Evolutionary conservation across 1,140 invertebrate species (phyloP).

Genomic region (Catajapyx aquilonaris): DNA sequence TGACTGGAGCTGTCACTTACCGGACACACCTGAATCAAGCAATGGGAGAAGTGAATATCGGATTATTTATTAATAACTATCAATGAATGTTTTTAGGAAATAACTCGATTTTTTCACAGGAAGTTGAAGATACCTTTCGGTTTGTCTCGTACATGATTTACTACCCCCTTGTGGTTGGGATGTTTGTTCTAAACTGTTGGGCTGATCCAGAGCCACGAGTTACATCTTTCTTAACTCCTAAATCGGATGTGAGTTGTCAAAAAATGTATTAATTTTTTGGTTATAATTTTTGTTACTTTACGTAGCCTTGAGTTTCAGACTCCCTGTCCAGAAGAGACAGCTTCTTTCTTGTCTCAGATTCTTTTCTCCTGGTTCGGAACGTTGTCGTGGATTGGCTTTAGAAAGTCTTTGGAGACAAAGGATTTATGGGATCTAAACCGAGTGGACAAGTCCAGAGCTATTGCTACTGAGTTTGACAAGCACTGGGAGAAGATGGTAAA

Average conservation of each 20-base stretch:
- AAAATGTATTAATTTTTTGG: no score
- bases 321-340: constrained; percentile 62
- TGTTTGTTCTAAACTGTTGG: constrained; percentile 63
- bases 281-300: no score
- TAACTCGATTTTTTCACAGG: no score
- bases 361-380: constrained; percentile 83
- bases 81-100: no score
- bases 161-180: constrained; percentile 43
- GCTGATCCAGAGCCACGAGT: constrained; percentile 46
- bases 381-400: constrained; percentile 62
- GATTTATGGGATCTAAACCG: constrained; percentile 83
- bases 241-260: no score
- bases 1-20: constrained; percentile 50
- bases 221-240: no score
- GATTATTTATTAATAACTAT: no score
- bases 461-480: constrained; percentile 67
- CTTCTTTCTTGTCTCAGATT: constrained; percentile 71
- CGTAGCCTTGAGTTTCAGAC: constrained; percentile 38
- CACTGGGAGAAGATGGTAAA: constrained; percentile 43
- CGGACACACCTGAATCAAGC: constrained; percentile 34
- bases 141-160: constrained; percentile 63
- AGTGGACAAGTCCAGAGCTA: constrained; percentile 52
- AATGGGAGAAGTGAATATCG: constrained; percentile 11
- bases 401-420: constrained; percentile 48
- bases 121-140: constrained; percentile 23